A percentile compares a stretch with the other conserved stretches of the same genome.
phyloP scores from a whole-genome alignment of 1,140 invertebrate genomes.

The Trissolcus basalis region DNA sequence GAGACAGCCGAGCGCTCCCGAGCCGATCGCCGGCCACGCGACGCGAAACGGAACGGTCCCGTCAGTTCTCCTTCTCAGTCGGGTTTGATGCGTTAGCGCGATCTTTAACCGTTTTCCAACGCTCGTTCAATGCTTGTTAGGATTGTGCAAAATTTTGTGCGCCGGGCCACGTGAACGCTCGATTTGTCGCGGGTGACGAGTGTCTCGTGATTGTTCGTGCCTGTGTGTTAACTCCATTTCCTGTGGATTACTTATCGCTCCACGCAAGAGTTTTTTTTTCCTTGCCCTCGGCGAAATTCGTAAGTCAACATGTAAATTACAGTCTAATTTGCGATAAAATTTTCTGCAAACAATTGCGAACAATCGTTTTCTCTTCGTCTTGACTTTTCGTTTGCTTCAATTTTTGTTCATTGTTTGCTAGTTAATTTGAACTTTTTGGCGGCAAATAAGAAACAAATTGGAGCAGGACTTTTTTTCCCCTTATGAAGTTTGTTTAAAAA shows the following conservation, averaged over 20 bases:
- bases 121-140: constrained; percentile 17
- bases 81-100: constrained; percentile 54
- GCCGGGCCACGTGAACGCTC: constrained; percentile 3
- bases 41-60: constrained; percentile 53
- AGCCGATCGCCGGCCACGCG: constrained; percentile 56
- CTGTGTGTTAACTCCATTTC: constrained; percentile 5
- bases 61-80: constrained; percentile 30
- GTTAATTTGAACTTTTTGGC: too few species aligned
- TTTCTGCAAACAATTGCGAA: too few species aligned
- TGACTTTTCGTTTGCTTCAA: too few species aligned
- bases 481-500: too few species aligned
- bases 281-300: constrained; percentile 1
- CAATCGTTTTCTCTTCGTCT: too few species aligned
- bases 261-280: neutral
- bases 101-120: constrained; percentile 47
- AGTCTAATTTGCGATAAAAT: too few species aligned
- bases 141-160: constrained; percentile 15
- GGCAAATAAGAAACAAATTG: too few species aligned
- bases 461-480: too few species aligned
- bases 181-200: constrained; percentile 14
- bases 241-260: constrained; percentile 19
- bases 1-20: constrained; percentile 13
- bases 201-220: constrained; percentile 17
- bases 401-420: too few species aligned
- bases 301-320: constrained; percentile 6